Conservation (phyloP, 1,140 invertebrate species). For the Chironomus striatipennis region DNA sequence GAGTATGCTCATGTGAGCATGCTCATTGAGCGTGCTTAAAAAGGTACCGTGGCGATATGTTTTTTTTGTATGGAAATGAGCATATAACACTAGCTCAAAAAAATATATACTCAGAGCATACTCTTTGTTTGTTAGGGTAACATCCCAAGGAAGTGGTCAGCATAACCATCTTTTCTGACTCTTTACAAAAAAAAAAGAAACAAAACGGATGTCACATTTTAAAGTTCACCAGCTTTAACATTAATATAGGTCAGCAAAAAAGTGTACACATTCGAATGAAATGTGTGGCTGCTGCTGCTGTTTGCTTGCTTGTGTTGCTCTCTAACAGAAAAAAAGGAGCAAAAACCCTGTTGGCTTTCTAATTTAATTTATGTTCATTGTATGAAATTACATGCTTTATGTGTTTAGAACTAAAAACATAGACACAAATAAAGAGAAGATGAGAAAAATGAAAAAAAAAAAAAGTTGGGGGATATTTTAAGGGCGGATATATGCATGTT, state of each 20-base stretch:
- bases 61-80: too few species aligned
- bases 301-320: neutral
- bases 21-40: too few species aligned
- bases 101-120: too few species aligned
- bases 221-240: neutral
- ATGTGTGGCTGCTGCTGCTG: neutral
- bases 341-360: constrained; percentile 7
- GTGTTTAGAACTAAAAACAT: neutral
- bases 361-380: constrained; percentile 23
- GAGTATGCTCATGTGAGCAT: too few species aligned
- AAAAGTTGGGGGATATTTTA: neutral
- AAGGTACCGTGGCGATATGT: too few species aligned
- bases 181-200: too few species aligned
- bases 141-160: too few species aligned
- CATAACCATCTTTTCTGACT: too few species aligned
- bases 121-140: too few species aligned
- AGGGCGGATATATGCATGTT: neutral
- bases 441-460: too few species aligned
- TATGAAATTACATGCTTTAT: constrained; percentile 19
- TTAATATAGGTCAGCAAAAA: neutral
- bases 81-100: too few species aligned
- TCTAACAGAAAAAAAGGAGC: neutral
- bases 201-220: too few species aligned
- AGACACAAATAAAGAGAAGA: neutral
- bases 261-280: neutral